phyloP scores from a whole-genome alignment of 2,888 invertebrate species.

The Lutraria lutraria region DNA sequence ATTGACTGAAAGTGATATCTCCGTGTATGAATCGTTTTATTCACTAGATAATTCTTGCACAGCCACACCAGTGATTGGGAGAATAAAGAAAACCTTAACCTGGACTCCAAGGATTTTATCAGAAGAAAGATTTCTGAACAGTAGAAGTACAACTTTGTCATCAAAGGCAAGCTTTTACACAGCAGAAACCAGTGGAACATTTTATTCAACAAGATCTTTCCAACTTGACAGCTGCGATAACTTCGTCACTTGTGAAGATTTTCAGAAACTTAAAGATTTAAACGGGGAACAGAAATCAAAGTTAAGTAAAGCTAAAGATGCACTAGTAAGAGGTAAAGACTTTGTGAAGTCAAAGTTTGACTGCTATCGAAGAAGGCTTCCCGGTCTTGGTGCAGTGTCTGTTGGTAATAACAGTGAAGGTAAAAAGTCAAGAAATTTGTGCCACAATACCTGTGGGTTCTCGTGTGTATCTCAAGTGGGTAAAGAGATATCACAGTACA shows the following conservation, averaged over 20 bases:
- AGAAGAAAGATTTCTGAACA: slow-evolving; percentile 51
- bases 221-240: slow-evolving; percentile 65
- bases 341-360: slow-evolving; percentile 66
- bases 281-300: slow-evolving; percentile 54
- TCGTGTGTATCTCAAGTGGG: slow-evolving; percentile 60
- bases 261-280: slow-evolving; percentile 27
- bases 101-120: slow-evolving; percentile 63
- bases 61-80: slow-evolving; percentile 30
- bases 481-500: slow-evolving; percentile 63
- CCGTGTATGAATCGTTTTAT: slow-evolving; percentile 58
- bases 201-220: slow-evolving; percentile 59
- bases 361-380: slow-evolving; percentile 53
- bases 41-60: slow-evolving; percentile 51
- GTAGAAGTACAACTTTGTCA: slow-evolving; percentile 52
- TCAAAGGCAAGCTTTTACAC: slow-evolving; percentile 64
- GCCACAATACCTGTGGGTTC: slow-evolving; percentile 63
- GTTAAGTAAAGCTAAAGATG: slow-evolving; percentile 60
- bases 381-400: background rate
- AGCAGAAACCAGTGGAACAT: slow-evolving; percentile 62
- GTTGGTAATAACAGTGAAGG: slow-evolving; percentile 28
- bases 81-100: slow-evolving; percentile 52
- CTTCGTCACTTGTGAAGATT: slow-evolving; percentile 67
- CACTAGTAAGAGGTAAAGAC: slow-evolving; percentile 56
- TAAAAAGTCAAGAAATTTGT: slow-evolving; percentile 38
- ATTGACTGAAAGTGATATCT: slow-evolving; percentile 51